These are phyloP conservation scores for Tribolium castaneum DNA, from an alignment of 1,140 invertebrate species.

Conservation along the genomic window DNA sequence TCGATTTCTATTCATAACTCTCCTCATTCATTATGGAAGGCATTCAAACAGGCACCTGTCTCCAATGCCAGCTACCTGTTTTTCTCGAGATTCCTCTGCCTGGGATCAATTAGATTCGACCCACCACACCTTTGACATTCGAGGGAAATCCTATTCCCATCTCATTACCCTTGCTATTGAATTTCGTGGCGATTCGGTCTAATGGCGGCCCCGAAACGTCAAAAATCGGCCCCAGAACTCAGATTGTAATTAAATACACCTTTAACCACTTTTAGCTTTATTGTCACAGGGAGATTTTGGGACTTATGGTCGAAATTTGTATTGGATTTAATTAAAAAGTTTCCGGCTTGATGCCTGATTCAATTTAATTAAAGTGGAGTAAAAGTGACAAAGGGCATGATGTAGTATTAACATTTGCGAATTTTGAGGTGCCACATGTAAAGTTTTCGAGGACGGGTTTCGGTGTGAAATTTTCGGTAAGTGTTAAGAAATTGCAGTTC, in stretches of 20 bases:
- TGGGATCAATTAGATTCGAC: conserved; percentile 29
- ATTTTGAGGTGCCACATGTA: too few relatives aligned
- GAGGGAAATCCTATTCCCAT: conserved; percentile 23
- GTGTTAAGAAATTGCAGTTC: not conserved
- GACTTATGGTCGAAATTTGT: not conserved
- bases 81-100: conserved; percentile 8
- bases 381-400: not conserved
- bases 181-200: conserved; percentile 4
- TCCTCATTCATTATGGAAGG: not conserved
- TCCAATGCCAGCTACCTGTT: conserved; percentile 9
- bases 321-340: not conserved
- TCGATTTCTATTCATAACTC: not conserved
- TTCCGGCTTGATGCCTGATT: not conserved
- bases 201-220: not conserved
- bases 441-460: not conserved
- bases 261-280: not conserved
- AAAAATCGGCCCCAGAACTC: not conserved
- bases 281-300: not conserved
- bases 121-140: conserved; percentile 33
- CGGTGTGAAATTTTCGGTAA: not conserved
- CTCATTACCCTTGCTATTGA: conserved; percentile 27
- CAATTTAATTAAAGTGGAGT: not conserved
- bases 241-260: not conserved
- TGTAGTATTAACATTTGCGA: too few relatives aligned
- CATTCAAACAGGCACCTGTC: conserved; percentile 15